phyloP scores from a whole-genome alignment of 2,113 vertebrate species.

The Charadrius vociferus region DNA sequence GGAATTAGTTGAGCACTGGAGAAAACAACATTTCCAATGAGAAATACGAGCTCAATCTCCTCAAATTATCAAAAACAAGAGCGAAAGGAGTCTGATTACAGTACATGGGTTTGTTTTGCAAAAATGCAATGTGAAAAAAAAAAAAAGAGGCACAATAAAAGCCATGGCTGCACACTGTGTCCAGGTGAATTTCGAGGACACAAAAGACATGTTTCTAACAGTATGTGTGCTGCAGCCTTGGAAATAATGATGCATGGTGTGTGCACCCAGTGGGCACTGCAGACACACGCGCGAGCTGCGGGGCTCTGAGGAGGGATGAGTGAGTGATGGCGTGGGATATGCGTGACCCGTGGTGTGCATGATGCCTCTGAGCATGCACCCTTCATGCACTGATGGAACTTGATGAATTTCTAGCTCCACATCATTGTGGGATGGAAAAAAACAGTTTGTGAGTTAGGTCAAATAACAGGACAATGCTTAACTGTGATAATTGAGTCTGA shows the following conservation, averaged over 20 bases:
- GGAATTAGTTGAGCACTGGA: not conserved
- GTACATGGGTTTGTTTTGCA: not conserved
- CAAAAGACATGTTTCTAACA: not conserved
- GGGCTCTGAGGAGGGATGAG: not conserved
- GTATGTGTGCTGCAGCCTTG: not conserved
- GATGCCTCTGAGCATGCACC: not conserved
- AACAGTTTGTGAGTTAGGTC: not conserved
- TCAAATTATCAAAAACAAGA: not conserved
- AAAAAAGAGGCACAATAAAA: not conserved
- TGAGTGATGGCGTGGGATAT: not conserved
- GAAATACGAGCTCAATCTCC: not conserved
- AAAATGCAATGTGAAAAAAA: not conserved
- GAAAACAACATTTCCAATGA: not conserved
- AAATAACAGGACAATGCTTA: not conserved
- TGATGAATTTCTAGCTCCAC: not conserved
- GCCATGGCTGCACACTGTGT: not conserved
- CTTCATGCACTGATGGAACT: not conserved
- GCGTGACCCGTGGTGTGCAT: accelerated
- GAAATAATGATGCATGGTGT: not conserved
- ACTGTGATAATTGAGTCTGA: not conserved
- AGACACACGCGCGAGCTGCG: not conserved
- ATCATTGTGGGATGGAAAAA: not conserved
- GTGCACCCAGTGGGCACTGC: not conserved
- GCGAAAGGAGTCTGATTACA: not conserved
- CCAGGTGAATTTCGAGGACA: not conserved